A percentile compares a stretch with the other conserved stretches of the same genome.
phyloP scores from a whole-genome alignment of 2,113 vertebrate genomes.

The Poeciliopsis retropinna region DNA sequence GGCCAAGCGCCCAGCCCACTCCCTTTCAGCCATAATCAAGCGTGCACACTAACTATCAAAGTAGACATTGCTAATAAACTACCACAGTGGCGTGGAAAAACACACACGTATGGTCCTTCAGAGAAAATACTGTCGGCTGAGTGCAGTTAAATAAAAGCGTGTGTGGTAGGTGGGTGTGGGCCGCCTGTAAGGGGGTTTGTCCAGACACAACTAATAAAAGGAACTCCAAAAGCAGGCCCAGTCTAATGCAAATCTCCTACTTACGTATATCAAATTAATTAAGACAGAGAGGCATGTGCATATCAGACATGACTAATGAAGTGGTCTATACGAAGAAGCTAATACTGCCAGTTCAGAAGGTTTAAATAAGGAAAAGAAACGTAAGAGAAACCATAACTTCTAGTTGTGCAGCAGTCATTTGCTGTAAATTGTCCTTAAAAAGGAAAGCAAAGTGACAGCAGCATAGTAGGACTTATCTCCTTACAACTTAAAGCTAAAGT shows the following conservation, averaged over 20 bases:
- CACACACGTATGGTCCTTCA: slow-evolving; percentile 26
- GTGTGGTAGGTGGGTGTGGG: neutral
- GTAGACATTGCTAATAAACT: slow-evolving; percentile 76
- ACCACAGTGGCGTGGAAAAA: slow-evolving; percentile 60
- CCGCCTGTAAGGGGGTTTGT: slow-evolving; percentile 26
- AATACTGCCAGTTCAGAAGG: slow-evolving; percentile 50
- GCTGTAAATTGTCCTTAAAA: slow-evolving; percentile 57
- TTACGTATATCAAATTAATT: slow-evolving; percentile 64
- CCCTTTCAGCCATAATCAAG: slow-evolving; percentile 78
- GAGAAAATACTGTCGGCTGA: slow-evolving; percentile 44
- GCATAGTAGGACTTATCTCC: slow-evolving; percentile 37
- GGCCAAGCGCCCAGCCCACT: slow-evolving; percentile 66
- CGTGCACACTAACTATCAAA: slow-evolving; percentile 77
- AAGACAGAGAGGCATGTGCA: slow-evolving; percentile 55
- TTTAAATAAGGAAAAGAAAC: slow-evolving; percentile 25
- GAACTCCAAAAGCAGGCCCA: slow-evolving; percentile 35
- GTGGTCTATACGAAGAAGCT: slow-evolving; percentile 31
- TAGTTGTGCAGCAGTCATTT: slow-evolving; percentile 38
- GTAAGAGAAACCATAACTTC: slow-evolving; percentile 18
- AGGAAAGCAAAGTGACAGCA: slow-evolving; percentile 17
- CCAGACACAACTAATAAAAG: slow-evolving; percentile 63
- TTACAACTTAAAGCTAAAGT: slow-evolving; percentile 41
- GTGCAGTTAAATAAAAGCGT: slow-evolving; percentile 36
- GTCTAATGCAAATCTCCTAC: slow-evolving; percentile 55
- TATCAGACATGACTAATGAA: slow-evolving; percentile 61